Conservation (phyloP, 2,888 invertebrate species). For the Silvanus unidentatus region DNA sequence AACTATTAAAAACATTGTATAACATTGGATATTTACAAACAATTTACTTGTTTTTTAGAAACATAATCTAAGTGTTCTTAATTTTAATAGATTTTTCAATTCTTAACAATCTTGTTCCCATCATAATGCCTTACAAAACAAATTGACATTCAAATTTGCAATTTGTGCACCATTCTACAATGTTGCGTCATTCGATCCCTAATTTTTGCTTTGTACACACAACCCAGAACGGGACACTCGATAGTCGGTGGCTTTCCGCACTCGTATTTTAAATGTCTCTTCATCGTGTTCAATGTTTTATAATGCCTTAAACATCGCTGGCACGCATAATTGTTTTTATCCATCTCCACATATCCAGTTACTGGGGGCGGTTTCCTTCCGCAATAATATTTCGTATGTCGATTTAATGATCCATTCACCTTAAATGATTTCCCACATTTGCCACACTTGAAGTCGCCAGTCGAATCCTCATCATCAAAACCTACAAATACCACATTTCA, state of each 20-base stretch:
- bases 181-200: conserved; percentile 33
- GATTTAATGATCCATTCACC: conserved; percentile 21
- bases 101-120: too few species aligned
- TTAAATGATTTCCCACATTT: conserved; percentile 24
- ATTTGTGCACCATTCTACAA: conserved; percentile 32
- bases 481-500: too few species aligned
- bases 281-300: conserved; percentile 29
- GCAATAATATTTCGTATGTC: conserved; percentile 29
- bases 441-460: conserved; percentile 13
- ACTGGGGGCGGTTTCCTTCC: conserved; percentile 30
- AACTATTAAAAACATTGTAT: too few species aligned
- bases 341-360: conserved; percentile 26
- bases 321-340: conserved; percentile 22
- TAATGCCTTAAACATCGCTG: conserved; percentile 25
- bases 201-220: conserved; percentile 32
- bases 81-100: too few species aligned
- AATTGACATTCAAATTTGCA: neutral
- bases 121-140: too few species aligned
- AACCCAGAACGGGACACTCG: conserved; percentile 30
- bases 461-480: too few species aligned
- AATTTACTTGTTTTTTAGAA: too few species aligned
- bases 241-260: conserved; percentile 32
- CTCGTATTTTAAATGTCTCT: conserved; percentile 32
- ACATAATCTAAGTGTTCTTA: too few species aligned
- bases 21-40: too few species aligned